Conservation (phyloP, 2,113 vertebrate genomes). For the Rutilus rutilus region DNA sequence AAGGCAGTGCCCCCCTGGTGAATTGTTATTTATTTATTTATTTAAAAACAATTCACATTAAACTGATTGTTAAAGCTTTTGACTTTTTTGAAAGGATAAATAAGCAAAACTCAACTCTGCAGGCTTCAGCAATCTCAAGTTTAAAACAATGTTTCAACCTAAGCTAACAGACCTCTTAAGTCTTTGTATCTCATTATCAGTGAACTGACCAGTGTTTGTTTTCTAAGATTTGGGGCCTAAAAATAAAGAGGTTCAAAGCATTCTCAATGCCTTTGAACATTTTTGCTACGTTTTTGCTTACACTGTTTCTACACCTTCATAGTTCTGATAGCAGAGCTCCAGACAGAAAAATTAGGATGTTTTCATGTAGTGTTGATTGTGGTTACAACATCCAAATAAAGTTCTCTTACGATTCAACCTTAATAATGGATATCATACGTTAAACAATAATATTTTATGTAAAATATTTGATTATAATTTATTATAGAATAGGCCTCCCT, state of each 20-base stretch:
- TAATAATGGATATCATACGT: background rate
- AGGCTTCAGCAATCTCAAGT: background rate
- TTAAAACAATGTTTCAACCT: conserved; percentile 16
- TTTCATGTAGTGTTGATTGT: background rate
- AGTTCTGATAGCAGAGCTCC: background rate
- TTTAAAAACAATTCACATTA: background rate
- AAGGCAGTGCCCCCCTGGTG: conserved; percentile 37
- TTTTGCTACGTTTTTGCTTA: conserved; percentile 5
- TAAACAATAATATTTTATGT: too few species aligned
- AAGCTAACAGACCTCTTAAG: background rate
- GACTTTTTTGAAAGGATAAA: conserved; percentile 3
- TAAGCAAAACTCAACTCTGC: background rate
- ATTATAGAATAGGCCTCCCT: too few species aligned
- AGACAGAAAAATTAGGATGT: background rate
- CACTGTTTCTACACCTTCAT: background rate
- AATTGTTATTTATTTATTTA: background rate
- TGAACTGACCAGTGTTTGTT: conserved; percentile 20
- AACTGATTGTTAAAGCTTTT: conserved; percentile 40
- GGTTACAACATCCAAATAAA: background rate
- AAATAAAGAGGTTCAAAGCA: conserved; percentile 11
- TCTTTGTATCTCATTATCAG: conserved; percentile 29
- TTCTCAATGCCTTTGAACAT: conserved; percentile 3
- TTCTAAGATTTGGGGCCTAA: background rate
- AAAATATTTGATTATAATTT: too few species aligned
- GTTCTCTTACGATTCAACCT: background rate